phyloP scores from a whole-genome alignment of 37 sponge, comb jelly and placozoan genomes.

The Agelas oroides region DNA sequence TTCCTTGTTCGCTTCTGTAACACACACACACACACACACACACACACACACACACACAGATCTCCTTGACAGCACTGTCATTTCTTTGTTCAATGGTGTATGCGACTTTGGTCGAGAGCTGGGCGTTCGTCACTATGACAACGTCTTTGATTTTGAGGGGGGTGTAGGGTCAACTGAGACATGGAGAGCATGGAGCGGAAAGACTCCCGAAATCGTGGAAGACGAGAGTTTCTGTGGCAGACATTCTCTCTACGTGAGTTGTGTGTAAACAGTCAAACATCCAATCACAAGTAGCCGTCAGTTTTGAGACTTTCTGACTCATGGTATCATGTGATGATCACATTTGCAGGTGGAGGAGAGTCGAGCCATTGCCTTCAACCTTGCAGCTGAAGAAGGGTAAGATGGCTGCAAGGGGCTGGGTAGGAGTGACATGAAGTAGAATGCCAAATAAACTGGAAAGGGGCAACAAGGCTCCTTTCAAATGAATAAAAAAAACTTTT shows the following conservation, averaged over 20 bases:
- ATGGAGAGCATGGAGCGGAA: slow-evolving; percentile 33
- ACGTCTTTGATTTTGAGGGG: slow-evolving; percentile 36
- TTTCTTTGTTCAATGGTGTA: slow-evolving; percentile 28
- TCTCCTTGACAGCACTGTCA: slow-evolving; percentile 6
- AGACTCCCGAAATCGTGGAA: slow-evolving; percentile 24
- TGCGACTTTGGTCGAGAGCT: slow-evolving; percentile 37
- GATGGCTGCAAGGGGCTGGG: background rate
- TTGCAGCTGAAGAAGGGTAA: background rate
- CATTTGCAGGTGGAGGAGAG: slow-evolving; percentile 10
- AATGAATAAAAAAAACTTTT: too few relatives aligned
- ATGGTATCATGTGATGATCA: too few relatives aligned
- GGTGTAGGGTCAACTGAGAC: slow-evolving; percentile 15
- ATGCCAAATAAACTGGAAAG: too few relatives aligned
- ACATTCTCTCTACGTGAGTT: slow-evolving; percentile 52
- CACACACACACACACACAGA: background rate
- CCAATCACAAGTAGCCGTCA: too few relatives aligned
- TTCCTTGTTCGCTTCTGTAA: background rate
- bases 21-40: background rate
- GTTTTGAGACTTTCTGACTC: too few relatives aligned
- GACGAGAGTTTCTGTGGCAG: slow-evolving; percentile 63
- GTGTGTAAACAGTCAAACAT: background rate
- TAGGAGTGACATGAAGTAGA: too few relatives aligned
- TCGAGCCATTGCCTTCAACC: background rate
- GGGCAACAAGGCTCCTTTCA: too few relatives aligned
- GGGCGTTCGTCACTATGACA: slow-evolving; percentile 16